Evolutionary conservation across 2,888 invertebrate genomes (phyloP).

Genomic region (Drosophila birchii): DNA sequence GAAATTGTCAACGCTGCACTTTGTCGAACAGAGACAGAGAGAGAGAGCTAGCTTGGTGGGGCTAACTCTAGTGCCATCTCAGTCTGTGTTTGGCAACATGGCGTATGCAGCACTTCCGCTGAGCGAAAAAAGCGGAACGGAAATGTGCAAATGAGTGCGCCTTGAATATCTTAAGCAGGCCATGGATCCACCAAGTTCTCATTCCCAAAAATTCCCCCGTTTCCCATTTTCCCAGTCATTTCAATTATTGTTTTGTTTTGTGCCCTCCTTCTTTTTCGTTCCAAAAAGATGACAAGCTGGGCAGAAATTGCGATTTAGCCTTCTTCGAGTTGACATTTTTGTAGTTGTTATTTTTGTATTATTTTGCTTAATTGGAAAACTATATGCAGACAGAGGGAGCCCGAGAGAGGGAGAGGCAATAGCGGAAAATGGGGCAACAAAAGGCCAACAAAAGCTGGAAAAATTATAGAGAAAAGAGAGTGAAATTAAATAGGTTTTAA

Average conservation of each 20-base stretch:
- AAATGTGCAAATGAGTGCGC: conserved; percentile 79
- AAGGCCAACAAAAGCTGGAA: background rate
- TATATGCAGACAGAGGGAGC: conserved; percentile 54
- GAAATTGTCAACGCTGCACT: conserved; percentile 70
- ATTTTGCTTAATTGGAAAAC: conserved; percentile 73
- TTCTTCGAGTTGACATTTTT: conserved; percentile 22
- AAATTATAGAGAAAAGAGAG: background rate
- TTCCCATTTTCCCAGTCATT: conserved; percentile 54
- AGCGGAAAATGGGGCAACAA: conserved; percentile 19
- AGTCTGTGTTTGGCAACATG: conserved; percentile 73
- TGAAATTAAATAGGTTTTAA: conserved; percentile 13
- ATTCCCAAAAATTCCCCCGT: conserved; percentile 16
- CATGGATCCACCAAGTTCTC: conserved; percentile 39
- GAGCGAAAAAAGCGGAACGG: conserved; percentile 62
- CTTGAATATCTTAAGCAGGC: conserved; percentile 73
- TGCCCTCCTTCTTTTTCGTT: background rate
- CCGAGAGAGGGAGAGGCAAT: conserved; percentile 24
- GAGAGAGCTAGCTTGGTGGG: background rate
- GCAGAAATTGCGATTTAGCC: conserved; percentile 24
- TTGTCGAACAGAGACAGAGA: conserved; percentile 28
- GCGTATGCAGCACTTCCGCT: conserved; percentile 69
- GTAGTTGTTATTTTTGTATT: conserved; percentile 19
- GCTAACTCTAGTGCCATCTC: conserved; percentile 16
- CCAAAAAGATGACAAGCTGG: conserved; percentile 43
- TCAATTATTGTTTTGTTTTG: conserved; percentile 53